Base-by-base conservation (phyloP, 92 coral and sea anemone genomes). In the Scolanthus callimorphus region DNA sequence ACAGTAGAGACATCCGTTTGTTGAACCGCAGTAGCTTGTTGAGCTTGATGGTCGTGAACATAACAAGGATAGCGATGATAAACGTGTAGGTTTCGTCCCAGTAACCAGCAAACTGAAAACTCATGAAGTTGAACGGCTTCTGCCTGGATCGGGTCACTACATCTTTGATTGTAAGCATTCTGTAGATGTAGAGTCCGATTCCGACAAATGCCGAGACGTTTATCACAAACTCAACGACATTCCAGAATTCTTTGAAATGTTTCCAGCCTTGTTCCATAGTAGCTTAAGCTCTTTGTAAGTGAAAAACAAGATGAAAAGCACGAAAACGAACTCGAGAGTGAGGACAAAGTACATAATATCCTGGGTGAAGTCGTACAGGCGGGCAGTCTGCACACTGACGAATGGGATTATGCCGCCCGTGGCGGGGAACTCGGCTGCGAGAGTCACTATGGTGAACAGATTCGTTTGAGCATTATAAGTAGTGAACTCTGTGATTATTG, bases 1-100 rank as follows among this genome's bases (percentile, higher is more conserved):
- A 73, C 25, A 87, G 67, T 13, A 87, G 70, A 0, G 96, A 83
- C 73, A 87, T 78, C 17, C 90, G 65, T 75, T 74, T 87, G 77
- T 87, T 87, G 34, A 87, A 87, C 47, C 96, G 80, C 37, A 87
- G 72, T 19, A 87, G 71, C 49, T 85, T 84, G 76, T 82, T 87
- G 19, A 87, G 78, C 39, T 87, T 87, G 47, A 87, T 73, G 31
- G 88, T 87, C 2, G 96, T 65, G 44, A 87, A 53, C 15, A 76
- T 75, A 17, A 87, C 96, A 4, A 87, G 65, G 4, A 76, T 72
- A 15, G 96, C 96, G 69, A 87, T 48, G 52, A 73, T 47, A 17
- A 87, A 79, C 0, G 96, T 87, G 54, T 83, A 87, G 48, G 73
- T 79, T 65, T 87, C 96, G 53, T 87, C 83, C 96, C 96, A 87